These are phyloP conservation scores for Apeira syringaria DNA, from an alignment of 2,888 invertebrate genomes.

Conservation along the genomic window DNA sequence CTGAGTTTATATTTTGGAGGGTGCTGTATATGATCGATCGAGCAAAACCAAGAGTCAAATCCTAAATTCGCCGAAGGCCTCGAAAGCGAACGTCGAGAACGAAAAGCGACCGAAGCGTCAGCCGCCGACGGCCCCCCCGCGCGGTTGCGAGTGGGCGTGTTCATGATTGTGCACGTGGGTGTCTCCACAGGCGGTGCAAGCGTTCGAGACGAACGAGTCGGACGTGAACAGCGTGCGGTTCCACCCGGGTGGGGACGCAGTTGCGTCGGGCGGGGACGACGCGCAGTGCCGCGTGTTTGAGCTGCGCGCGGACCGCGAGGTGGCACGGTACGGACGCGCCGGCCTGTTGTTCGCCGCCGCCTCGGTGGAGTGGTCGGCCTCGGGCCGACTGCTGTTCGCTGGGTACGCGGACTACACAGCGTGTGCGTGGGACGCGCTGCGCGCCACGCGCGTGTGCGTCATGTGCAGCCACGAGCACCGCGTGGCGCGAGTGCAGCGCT, in stretches of 20 bases:
- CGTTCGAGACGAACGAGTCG: constrained; percentile 99
- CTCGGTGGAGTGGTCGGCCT: constrained; percentile 98
- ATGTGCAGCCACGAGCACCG: constrained; percentile 98
- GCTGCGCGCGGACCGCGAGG: constrained; percentile 97
- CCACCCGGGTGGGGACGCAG: constrained; percentile 99
- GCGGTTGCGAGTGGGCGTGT: too few relatives aligned
- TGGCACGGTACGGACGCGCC: constrained; percentile 97
- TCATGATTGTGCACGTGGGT: too few relatives aligned
- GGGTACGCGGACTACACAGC: constrained; percentile 99
- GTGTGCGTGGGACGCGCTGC: constrained; percentile 99
- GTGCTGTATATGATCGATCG: too few relatives aligned
- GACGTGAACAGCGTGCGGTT: constrained; percentile 99
- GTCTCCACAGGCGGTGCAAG: constrained; percentile 99
- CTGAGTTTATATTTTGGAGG: too few relatives aligned
- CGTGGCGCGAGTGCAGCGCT: constrained; percentile 95
- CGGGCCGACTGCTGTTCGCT: constrained; percentile 97
- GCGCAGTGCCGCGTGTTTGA: constrained; percentile 97
- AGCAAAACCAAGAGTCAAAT: too few relatives aligned
- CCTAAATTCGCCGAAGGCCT: too few relatives aligned
- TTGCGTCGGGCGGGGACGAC: constrained; percentile 98
- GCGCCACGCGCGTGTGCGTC: constrained; percentile 94
- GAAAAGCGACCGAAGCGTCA: too few relatives aligned
- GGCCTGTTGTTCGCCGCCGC: constrained; percentile 98
- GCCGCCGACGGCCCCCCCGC: too few relatives aligned
- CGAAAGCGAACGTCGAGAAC: too few relatives aligned